Evolutionary conservation across 1,140 invertebrate genomes (phyloP), one percentile per base, ranked within the genome.

Genomic region (Aphaenogaster ashmeadi): DNA sequence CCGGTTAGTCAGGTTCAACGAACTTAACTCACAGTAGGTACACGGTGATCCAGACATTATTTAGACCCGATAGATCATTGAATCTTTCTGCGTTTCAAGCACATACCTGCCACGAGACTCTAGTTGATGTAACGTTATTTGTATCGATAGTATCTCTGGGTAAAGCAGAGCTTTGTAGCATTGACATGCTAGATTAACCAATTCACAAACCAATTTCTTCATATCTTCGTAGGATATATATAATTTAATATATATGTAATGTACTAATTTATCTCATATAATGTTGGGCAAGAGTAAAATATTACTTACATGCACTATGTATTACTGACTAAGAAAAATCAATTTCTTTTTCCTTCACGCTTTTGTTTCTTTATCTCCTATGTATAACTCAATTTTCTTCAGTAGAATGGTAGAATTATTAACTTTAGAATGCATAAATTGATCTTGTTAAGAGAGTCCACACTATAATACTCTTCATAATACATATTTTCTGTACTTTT

Each of bases 1-100:
- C 11, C 21, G 72, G 77, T 87, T 66, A 60, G 64, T 86, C 36
- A 56, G 56, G 13, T 75, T 80, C 74, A 75, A 80, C 52, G 27
- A 75, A 80, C 54, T 13, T 44, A 56, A 86, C 52, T 86, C 11
- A 50, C 75, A 21, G 87, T 86, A 86, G 60, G 88, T 89, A 89
- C 18, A 54, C 27, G 11, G 0, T 18, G 33, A 62, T 11, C 6
- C 60, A 27, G 13, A 84, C 21, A 27, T 56, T 8, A 58, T 66
- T 62, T 33, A 50, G n/a, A 7, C 38, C n/a, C 18, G 21, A 87
- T 72, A 74, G 27, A 80, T 81, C 44, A 66, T 27, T 33, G 38
- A 13, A 72, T 86, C 44, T 60, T 56, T 79, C 15, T 38, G 3
- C 1, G 1, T 67, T 56, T 11, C 6, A 47, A 77, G 15, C 47